Percentiles rank a stretch among this genome's conserved stretches.
These are phyloP conservation scores for Copsychus sechellarum DNA, from an alignment of 2,113 vertebrate species.

Conservation along the genomic window DNA sequence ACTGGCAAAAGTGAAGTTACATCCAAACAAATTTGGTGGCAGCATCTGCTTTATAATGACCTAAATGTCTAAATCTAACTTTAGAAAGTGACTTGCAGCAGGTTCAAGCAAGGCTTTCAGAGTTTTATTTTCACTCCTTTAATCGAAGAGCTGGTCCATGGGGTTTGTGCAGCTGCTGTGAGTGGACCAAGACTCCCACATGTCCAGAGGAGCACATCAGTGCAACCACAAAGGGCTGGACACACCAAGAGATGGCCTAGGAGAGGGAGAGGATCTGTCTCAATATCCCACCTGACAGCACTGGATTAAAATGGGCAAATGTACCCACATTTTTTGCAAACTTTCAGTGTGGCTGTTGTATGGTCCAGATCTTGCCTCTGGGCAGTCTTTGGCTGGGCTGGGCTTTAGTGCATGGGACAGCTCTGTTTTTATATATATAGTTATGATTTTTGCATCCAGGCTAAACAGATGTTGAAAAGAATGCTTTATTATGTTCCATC, in stretches of 20 bases:
- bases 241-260: neutral
- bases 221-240: neutral
- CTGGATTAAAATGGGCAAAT: neutral
- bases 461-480: neutral
- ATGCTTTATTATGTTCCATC: neutral
- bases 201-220: neutral
- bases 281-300: neutral
- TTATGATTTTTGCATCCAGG: neutral
- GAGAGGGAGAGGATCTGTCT: neutral
- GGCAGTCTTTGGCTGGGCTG: neutral
- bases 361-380: neutral
- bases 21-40: conserved; percentile 38
- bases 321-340: no score
- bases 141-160: neutral
- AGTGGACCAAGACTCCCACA: rapidly evolving
- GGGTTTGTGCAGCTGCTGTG: rapidly evolving
- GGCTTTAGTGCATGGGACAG: neutral
- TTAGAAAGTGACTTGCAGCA: conserved; percentile 40
- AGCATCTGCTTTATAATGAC: conserved; percentile 40
- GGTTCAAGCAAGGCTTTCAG: neutral
- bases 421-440: neutral
- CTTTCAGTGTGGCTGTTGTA: no score
- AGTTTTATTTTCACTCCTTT: neutral
- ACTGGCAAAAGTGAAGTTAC: conserved; percentile 27
- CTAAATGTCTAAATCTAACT: conserved; percentile 53